Base-by-base conservation (phyloP, 2,797 vertebrate species). In the Falco berigora region DNA sequence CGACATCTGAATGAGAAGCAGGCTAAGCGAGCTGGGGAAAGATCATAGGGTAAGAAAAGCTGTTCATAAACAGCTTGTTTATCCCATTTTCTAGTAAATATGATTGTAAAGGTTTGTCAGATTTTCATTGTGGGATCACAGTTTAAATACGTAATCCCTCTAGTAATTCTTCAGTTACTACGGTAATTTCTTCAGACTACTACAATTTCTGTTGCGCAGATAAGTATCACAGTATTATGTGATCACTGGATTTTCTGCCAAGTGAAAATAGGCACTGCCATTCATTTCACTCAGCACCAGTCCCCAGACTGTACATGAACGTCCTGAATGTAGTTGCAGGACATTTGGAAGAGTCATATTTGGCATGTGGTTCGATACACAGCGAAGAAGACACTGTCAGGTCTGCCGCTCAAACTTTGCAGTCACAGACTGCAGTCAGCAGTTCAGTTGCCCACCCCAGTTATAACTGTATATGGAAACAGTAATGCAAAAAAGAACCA, bases 231-330 rank as follows among this genome's bases (percentile, higher is more conserved):
- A 50, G 81, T 9, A 24, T 30, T 32, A 18, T 1, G 9, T 19
- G 12, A 80, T 18, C 32, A 15, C 0, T 0, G 0, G n/a, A 6
- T 18, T 77, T 88, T 72, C 55, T 0, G 0, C 58, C 71, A 27
- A 52, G 59, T 7, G 42, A 20, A 63, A 78, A 28, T 0, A 9
- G 67, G 77, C 38, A 5, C 1, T 19, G 4, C 36, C 10, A 40
- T 30, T 32, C 9, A 53, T 32, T 52, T 42, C 30, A 10, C 34
- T 34, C 10, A 21, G 73, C 76, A 13, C 16, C 23, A 21, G 19
- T 14, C 49, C 80, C 59, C 6, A 10, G 61, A 59, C 46, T 2
- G 1, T 3, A 3, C 0, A 8, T 0, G 32, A 68, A 52, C 1
- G 5, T 32, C 75, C 36, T 18, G 80, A 67, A 49, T 1, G 53